Evolutionary conservation across 1,140 invertebrate species (phyloP).

Genomic region (Metopolophium dirhodum): DNA sequence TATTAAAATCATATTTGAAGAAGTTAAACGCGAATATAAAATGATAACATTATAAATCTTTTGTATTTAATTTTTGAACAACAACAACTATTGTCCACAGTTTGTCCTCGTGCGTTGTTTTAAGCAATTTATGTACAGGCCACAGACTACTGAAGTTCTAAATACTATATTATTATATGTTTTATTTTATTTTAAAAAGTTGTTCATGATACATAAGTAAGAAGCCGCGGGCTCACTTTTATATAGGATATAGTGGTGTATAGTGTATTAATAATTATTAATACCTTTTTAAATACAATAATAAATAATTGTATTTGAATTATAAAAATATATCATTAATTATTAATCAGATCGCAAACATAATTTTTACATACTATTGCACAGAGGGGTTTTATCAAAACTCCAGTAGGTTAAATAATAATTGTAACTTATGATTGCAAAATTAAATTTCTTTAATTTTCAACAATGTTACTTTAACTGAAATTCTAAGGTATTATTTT

Average conservation of each 20-base stretch:
- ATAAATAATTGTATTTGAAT: neutral
- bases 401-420: neutral
- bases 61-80: neutral
- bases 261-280: neutral
- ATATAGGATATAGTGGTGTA: neutral
- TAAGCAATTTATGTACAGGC: neutral
- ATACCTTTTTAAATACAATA: neutral
- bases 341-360: neutral
- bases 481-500: too few species aligned
- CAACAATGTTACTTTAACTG: too few species aligned
- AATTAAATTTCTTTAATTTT: neutral
- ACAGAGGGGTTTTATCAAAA: neutral
- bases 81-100: neutral
- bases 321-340: neutral
- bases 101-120: neutral
- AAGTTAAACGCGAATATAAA: neutral
- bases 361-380: neutral
- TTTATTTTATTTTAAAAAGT: neutral
- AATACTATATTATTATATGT: neutral
- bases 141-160: neutral
- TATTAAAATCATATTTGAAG: constrained; percentile 5
- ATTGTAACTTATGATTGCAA: neutral
- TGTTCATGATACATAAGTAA: neutral
- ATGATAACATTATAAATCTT: constrained; percentile 14
- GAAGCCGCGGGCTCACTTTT: neutral